These are phyloP conservation scores for Drosophila kanekoi DNA, from an alignment of 2,888 invertebrate species.

Conservation along the genomic window DNA sequence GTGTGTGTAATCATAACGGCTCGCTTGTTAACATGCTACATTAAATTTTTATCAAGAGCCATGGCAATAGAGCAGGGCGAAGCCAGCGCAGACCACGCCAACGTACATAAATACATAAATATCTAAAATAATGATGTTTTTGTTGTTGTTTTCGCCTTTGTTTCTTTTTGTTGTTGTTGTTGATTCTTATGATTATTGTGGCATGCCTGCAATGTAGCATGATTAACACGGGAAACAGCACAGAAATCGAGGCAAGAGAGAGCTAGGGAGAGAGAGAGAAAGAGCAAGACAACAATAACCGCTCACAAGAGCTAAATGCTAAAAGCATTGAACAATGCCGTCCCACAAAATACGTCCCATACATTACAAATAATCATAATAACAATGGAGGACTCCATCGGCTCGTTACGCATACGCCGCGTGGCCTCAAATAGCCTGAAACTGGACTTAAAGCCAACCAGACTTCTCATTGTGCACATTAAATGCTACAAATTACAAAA, in stretches of 20 bases:
- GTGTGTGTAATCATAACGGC: slow-evolving; percentile 73
- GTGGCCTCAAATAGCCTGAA: slow-evolving; percentile 15
- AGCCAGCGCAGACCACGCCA: slow-evolving; percentile 23
- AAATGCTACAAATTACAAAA: slow-evolving; percentile 1
- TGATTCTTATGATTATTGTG: slow-evolving; percentile 70
- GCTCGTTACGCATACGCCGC: slow-evolving; percentile 52
- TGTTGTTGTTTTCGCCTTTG: slow-evolving; percentile 28
- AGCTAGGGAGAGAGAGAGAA: neutral
- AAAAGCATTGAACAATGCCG: slow-evolving; percentile 66
- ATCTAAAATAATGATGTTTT: slow-evolving; percentile 73
- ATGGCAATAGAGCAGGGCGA: slow-evolving; percentile 44
- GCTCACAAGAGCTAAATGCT: slow-evolving; percentile 37
- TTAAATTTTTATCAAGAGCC: slow-evolving; percentile 79
- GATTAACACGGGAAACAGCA: slow-evolving; percentile 61
- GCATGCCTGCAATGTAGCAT: slow-evolving; percentile 70
- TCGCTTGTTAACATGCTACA: slow-evolving; percentile 80
- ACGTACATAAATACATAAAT: slow-evolving; percentile 69
- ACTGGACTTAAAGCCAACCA: slow-evolving; percentile 21
- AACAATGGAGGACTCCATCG: slow-evolving; percentile 57
- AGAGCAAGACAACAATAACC: slow-evolving; percentile 54
- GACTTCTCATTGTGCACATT: slow-evolving; percentile 47
- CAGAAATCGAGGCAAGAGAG: slow-evolving; percentile 5
- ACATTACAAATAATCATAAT: slow-evolving; percentile 70
- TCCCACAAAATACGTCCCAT: slow-evolving; percentile 45
- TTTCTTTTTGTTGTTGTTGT: slow-evolving; percentile 49